Conservation (phyloP, 2,888 invertebrate species). For the Lepeophtheirus nordmannii region DNA sequence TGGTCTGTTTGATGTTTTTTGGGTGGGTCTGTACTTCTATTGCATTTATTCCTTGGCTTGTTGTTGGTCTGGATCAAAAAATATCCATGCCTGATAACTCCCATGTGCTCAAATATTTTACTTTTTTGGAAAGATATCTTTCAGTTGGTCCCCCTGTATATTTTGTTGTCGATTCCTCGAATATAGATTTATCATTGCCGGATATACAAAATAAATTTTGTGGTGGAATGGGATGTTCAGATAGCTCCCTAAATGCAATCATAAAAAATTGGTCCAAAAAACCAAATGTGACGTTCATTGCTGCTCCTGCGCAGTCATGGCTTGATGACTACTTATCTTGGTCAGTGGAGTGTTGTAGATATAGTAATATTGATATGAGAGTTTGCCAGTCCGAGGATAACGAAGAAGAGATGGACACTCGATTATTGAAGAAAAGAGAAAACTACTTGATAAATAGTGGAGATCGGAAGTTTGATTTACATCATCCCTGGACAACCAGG, state of each 20-base stretch:
- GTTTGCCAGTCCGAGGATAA: not conserved
- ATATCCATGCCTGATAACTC: conserved; percentile 95
- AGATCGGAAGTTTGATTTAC: not conserved
- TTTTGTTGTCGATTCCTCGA: conserved; percentile 69
- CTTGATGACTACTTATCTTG: conserved; percentile 92
- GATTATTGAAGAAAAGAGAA: not conserved
- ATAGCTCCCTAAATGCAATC: conserved; percentile 28
- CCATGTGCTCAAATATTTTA: conserved; percentile 82
- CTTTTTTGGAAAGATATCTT: conserved; percentile 59
- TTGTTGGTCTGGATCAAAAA: conserved; percentile 87
- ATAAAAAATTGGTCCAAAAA: conserved; percentile 18
- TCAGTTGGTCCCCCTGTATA: conserved; percentile 86
- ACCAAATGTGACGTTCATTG: conserved; percentile 51
- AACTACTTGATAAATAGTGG: not conserved
- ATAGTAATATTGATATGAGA: conserved; percentile 28
- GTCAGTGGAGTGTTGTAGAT: conserved; percentile 47
- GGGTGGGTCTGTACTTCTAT: conserved; percentile 79
- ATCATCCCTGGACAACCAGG: not conserved
- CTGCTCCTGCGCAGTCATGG: conserved; percentile 80
- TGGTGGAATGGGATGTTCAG: conserved; percentile 29
- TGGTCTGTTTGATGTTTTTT: conserved; percentile 70
- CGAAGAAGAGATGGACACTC: not conserved
- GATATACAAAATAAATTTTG: not conserved
- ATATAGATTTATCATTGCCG: conserved; percentile 29
- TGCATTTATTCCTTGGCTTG: conserved; percentile 72